These are phyloP conservation scores for Mantis religiosa DNA, from an alignment of 2,888 invertebrate genomes.

Conservation along the genomic window DNA sequence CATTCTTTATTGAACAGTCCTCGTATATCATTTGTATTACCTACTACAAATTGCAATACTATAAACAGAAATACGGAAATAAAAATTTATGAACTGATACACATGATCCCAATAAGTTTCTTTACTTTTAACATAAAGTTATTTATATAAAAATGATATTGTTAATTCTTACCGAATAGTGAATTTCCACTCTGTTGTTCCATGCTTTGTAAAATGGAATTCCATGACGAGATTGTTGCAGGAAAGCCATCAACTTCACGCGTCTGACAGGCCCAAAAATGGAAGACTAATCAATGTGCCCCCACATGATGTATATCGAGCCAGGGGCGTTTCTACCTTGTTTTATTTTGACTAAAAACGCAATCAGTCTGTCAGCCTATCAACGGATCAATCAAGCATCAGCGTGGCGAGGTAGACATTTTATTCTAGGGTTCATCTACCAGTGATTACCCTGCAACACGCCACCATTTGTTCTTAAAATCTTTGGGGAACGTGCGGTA, in stretches of 20 bases:
- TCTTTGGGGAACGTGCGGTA: no score
- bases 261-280: not conserved
- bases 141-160: not conserved
- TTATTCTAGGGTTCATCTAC: not conserved
- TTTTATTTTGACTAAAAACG: not conserved
- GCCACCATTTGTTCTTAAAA: not conserved
- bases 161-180: not conserved
- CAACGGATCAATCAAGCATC: not conserved
- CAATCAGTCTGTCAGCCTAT: not conserved
- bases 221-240: not conserved
- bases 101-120: no score
- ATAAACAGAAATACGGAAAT: no score
- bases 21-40: no score
- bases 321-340: not conserved
- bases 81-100: no score
- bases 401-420: not conserved
- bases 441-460: not conserved
- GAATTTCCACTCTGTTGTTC: not conserved
- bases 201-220: not conserved
- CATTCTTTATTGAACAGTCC: no score
- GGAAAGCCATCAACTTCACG: not conserved
- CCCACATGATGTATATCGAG: not conserved
- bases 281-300: not conserved
- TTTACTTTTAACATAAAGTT: no score
- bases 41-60: no score